Percentiles rank a stretch among this genome's conserved stretches.
phyloP scores from a whole-genome alignment of 2,113 vertebrate genomes.

The Nanorana parkeri region DNA sequence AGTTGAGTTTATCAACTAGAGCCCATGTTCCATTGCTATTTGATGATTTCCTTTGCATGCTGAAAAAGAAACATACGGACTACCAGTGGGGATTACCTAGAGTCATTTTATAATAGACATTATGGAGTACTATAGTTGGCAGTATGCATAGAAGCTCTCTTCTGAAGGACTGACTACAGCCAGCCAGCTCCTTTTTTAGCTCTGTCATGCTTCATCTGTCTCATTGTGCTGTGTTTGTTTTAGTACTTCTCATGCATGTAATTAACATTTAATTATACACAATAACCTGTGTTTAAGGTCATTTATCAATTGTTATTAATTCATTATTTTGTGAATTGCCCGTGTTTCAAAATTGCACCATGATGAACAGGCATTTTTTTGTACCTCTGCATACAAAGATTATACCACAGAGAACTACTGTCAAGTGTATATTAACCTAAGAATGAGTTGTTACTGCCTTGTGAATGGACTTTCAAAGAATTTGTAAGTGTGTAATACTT shows the following conservation, averaged over 20 bases:
- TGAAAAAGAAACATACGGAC: slow-evolving; percentile 41
- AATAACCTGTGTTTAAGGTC: slow-evolving; percentile 9
- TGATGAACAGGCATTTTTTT: neutral
- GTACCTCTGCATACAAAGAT: neutral
- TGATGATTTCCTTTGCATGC: slow-evolving; percentile 24
- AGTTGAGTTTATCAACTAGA: slow-evolving; percentile 29
- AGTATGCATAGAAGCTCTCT: slow-evolving; percentile 55
- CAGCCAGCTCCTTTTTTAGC: slow-evolving; percentile 9
- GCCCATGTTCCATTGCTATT: slow-evolving; percentile 24
- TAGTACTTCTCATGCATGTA: slow-evolving; percentile 42
- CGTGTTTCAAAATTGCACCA: neutral
- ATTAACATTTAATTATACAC: slow-evolving; percentile 41
- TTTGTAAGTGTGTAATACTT: too few species aligned
- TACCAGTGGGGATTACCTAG: slow-evolving; percentile 49
- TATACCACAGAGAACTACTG: too few species aligned
- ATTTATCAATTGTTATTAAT: slow-evolving; percentile 29
- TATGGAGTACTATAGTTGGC: slow-evolving; percentile 64
- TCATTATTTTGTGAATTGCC: slow-evolving; percentile 11
- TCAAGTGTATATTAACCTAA: neutral
- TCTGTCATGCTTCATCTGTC: slow-evolving; percentile 43
- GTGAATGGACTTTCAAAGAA: slow-evolving; percentile 19
- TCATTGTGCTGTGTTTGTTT: slow-evolving; percentile 34
- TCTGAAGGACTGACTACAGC: slow-evolving; percentile 1
- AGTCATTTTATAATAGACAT: slow-evolving; percentile 57
- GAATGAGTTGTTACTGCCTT: neutral